Evolutionary conservation across 1,140 invertebrate species (phyloP).

Genomic region (Chironomus tepperi): DNA sequence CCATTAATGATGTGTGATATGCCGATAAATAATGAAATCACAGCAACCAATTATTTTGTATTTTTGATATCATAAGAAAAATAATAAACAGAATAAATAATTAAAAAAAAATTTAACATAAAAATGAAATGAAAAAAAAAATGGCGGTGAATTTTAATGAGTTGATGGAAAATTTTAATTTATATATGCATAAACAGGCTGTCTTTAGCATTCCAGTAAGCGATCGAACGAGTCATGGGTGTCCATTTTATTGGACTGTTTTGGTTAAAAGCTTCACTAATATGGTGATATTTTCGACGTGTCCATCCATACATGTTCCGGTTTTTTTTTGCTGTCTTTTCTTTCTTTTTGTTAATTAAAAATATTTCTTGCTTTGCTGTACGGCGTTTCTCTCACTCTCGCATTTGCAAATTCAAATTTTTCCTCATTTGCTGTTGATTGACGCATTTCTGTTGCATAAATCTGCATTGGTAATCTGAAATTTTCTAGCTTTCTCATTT

Average conservation of each 20-base stretch:
- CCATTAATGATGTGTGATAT: conserved; percentile 6
- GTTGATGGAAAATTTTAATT: background rate
- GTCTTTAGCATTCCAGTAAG: background rate
- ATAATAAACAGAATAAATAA: background rate
- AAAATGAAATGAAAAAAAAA: background rate
- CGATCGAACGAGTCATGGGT: background rate
- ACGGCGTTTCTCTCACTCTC: background rate
- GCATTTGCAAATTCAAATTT: background rate
- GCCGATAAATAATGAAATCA: background rate
- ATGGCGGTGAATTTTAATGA: background rate
- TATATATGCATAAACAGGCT: background rate
- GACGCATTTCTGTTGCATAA: too few relatives aligned
- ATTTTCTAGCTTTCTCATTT: too few relatives aligned
- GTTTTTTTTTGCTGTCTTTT: background rate
- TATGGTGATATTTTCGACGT: background rate
- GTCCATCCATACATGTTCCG: background rate
- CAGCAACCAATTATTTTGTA: conserved; percentile 8
- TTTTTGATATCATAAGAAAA: background rate
- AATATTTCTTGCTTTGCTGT: background rate
- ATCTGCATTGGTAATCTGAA: too few relatives aligned
- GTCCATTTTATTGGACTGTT: conserved; percentile 2
- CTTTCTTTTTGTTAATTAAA: background rate
- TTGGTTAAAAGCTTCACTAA: background rate
- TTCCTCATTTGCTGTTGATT: too few relatives aligned
- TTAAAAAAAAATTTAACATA: background rate